Conservation (phyloP, 1,140 invertebrate genomes). For the Eulimnadia texana region DNA sequence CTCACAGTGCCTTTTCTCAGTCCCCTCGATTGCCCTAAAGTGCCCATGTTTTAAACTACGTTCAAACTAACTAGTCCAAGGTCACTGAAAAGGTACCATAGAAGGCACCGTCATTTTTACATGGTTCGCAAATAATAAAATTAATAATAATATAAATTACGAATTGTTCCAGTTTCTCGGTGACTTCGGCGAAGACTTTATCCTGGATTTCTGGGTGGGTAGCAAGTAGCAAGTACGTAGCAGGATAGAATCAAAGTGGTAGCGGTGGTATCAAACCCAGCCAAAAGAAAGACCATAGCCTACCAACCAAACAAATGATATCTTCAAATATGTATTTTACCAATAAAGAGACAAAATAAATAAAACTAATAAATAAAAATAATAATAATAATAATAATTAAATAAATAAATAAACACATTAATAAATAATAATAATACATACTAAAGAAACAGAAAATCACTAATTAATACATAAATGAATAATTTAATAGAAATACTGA, state of each 20-base stretch:
- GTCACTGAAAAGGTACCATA: no score
- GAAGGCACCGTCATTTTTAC: no score
- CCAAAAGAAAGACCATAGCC: no score
- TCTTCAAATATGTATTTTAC: no score
- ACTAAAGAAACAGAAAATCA: background rate
- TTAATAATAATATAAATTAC: no score
- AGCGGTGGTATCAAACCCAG: constrained; percentile 62
- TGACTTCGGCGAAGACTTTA: constrained; percentile 27
- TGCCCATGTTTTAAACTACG: no score
- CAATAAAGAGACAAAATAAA: background rate
- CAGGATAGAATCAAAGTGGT: constrained; percentile 48
- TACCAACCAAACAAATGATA: no score
- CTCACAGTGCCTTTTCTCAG: no score
- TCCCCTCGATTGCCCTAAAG: no score
- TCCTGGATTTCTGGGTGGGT: constrained; percentile 41
- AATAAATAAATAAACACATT: background rate
- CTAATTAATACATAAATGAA: background rate
- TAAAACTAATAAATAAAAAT: background rate
- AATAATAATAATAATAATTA: background rate
- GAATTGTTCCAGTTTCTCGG: constrained; percentile 12
- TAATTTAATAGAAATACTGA: background rate
- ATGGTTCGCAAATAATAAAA: no score
- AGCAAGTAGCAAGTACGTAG: constrained; percentile 48
- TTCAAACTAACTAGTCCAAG: no score
- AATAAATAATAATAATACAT: background rate